These are phyloP conservation scores for Coregonus suidteri DNA, from an alignment of 2,797 vertebrate species.

Conservation along the genomic window DNA sequence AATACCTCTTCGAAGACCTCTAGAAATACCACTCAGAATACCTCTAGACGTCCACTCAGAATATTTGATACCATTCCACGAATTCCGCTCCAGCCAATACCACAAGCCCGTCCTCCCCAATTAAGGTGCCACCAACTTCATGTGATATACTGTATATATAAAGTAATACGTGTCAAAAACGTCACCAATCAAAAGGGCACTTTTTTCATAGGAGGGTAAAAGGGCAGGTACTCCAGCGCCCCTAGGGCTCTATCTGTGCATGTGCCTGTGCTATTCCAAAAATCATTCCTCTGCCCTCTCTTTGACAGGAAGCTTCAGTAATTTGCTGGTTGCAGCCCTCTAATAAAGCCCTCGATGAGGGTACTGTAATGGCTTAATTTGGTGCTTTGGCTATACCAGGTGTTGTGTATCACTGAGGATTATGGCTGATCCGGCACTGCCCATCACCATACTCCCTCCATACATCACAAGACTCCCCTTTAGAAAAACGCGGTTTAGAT, in stretches of 20 bases:
- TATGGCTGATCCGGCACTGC: constrained; percentile 13
- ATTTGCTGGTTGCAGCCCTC: constrained; percentile 42
- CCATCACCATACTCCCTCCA: constrained; percentile 31
- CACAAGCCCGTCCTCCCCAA: too few species aligned
- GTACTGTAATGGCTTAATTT: constrained; percentile 55
- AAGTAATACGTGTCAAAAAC: too few species aligned
- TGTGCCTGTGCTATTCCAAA: constrained; percentile 45
- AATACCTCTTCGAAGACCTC: too few species aligned
- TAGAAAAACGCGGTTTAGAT: constrained; percentile 21
- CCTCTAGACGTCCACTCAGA: too few species aligned
- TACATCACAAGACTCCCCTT: constrained; percentile 13
- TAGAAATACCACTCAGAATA: too few species aligned
- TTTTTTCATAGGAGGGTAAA: too few species aligned
- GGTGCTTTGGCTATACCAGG: constrained; percentile 47
- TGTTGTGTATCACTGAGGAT: constrained; percentile 49
- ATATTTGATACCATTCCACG: too few species aligned
- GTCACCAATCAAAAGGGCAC: too few species aligned
- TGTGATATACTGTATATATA: too few species aligned
- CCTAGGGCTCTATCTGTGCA: constrained; percentile 39
- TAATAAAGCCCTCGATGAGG: constrained; percentile 60
- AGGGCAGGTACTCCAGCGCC: too few species aligned
- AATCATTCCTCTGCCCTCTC: constrained; percentile 34
- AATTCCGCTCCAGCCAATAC: too few species aligned
- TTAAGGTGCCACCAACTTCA: too few species aligned
- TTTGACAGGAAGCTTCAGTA: constrained; percentile 41